Evolutionary conservation across 2,113 vertebrate species (phyloP).

Genomic region (Bucco capensis): DNA sequence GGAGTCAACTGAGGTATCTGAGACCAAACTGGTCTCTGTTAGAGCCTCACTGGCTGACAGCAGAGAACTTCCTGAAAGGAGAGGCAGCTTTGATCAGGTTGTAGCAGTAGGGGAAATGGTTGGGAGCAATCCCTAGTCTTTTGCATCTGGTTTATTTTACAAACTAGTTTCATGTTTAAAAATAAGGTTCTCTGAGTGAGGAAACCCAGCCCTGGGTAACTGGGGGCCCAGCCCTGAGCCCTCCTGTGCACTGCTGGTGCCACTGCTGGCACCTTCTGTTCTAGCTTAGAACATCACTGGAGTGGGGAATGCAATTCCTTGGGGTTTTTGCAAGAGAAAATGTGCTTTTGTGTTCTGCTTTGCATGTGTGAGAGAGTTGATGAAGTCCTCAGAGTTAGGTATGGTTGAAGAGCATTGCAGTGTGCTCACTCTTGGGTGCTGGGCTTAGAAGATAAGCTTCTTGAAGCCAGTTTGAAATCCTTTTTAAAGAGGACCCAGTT

Average conservation of each 20-base stretch:
- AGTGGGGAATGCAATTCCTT: background rate
- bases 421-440: background rate
- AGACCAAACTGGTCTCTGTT: background rate
- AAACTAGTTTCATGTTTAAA: background rate
- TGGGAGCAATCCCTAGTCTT: background rate
- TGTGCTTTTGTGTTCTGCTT: background rate
- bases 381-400: background rate
- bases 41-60: background rate
- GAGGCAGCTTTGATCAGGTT: conserved; percentile 30
- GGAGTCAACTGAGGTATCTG: conserved; percentile 17
- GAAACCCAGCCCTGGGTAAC: background rate
- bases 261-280: background rate
- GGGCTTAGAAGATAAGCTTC: background rate
- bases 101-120: background rate
- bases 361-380: background rate
- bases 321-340: background rate
- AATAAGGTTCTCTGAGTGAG: background rate
- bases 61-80: background rate
- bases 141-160: conserved; percentile 25
- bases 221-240: background rate
- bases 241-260: background rate
- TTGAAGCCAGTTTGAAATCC: background rate
- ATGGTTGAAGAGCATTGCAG: background rate
- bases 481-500: background rate
- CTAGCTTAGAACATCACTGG: too few relatives aligned